Evolutionary conservation across 2,888 invertebrate genomes (phyloP).

Genomic region (Metopia argyrocephala): DNA sequence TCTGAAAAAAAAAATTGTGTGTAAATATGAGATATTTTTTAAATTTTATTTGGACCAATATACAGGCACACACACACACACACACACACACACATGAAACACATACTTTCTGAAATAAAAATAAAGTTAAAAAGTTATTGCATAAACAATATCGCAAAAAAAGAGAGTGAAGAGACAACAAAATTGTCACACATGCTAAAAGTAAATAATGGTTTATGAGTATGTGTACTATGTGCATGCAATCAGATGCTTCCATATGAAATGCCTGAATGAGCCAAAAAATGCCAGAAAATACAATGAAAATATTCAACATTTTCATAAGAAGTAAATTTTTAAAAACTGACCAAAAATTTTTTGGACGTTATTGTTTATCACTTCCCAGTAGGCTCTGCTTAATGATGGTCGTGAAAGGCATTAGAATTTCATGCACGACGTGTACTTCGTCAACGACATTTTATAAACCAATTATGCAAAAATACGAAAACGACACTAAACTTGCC

Average conservation of each 20-base stretch:
- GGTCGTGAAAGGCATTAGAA: too few species aligned
- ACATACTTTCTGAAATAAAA: background rate
- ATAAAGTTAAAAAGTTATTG: background rate
- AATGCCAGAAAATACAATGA: conserved; percentile 1
- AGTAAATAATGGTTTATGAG: conserved; percentile 12
- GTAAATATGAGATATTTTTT: conserved; percentile 54
- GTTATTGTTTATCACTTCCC: conserved; percentile 32
- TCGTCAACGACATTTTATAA: too few species aligned
- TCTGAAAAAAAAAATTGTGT: conserved; percentile 21
- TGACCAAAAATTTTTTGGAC: conserved; percentile 28
- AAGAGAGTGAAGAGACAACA: background rate
- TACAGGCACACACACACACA: background rate
- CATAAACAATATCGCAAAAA: background rate
- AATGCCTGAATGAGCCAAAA: conserved; percentile 41
- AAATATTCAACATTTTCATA: background rate
- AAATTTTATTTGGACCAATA: conserved; percentile 53
- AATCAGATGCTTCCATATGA: conserved; percentile 8
- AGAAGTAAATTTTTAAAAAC: conserved; percentile 23
- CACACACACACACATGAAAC: background rate
- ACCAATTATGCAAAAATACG: too few species aligned
- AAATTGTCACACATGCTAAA: background rate
- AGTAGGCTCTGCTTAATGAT: too few species aligned
- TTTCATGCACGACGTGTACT: too few species aligned
- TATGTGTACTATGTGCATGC: background rate
- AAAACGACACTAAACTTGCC: too few species aligned